A percentile compares a stretch with the other conserved stretches of the same genome.
Conservation (phyloP, 2,888 invertebrate genomes). For the Deilephila porcellus region DNA sequence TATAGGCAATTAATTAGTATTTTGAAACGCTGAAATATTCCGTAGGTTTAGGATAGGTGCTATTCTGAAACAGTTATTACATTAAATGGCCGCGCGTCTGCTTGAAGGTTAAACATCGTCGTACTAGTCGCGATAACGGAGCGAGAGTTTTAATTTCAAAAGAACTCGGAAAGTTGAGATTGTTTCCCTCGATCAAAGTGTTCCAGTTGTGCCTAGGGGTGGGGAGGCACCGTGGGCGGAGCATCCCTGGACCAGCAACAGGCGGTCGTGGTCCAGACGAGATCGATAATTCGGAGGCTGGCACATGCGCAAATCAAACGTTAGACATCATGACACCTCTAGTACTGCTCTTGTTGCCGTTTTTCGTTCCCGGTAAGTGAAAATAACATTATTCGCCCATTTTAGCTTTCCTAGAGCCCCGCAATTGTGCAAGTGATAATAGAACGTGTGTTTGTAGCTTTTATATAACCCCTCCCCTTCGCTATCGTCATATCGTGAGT, state of each 20-base stretch:
- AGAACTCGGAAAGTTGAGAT: conserved; percentile 78
- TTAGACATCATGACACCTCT: conserved; percentile 74
- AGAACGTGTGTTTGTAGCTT: neutral
- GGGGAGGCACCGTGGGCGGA: conserved; percentile 54
- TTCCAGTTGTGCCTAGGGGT: conserved; percentile 52
- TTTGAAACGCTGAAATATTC: too few relatives aligned
- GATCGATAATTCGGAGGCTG: conserved; percentile 77
- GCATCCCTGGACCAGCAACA: conserved; percentile 71
- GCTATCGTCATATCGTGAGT: neutral
- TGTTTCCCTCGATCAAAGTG: conserved; percentile 75
- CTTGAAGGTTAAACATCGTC: neutral
- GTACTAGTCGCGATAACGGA: conserved; percentile 36
- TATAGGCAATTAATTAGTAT: too few relatives aligned
- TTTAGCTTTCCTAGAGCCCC: neutral
- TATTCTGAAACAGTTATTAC: too few relatives aligned
- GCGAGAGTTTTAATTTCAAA: conserved; percentile 71
- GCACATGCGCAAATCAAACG: conserved; percentile 70
- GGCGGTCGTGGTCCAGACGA: conserved; percentile 60
- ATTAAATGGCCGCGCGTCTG: too few relatives aligned
- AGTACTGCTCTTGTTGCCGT: conserved; percentile 70
- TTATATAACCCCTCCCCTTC: neutral
- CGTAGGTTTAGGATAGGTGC: too few relatives aligned
- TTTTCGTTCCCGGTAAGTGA: conserved; percentile 74
- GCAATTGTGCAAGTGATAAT: neutral
- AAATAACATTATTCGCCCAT: conserved; percentile 41